phyloP scores from a whole-genome alignment of 2,113 vertebrate genomes.

The Leuciscus idus region DNA sequence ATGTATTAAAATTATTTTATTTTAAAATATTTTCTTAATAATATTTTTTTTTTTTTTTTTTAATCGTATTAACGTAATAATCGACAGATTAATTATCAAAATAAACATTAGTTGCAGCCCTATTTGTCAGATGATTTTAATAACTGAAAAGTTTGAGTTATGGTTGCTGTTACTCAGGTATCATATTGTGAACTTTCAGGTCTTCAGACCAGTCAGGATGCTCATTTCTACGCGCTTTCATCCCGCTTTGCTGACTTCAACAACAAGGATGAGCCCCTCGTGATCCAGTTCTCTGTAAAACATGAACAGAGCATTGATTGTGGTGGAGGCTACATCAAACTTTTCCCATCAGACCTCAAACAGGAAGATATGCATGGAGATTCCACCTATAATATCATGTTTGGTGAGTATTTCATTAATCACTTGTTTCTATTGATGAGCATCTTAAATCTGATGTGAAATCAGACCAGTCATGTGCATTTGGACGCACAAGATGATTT shows the following conservation, averaged over 20 bases:
- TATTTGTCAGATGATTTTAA: neutral
- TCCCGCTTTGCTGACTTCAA: slow-evolving; percentile 79
- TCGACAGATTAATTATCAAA: neutral
- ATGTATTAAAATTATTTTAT: neutral
- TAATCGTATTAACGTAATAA: neutral
- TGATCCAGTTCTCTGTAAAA: slow-evolving; percentile 83
- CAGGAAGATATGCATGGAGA: slow-evolving; percentile 81
- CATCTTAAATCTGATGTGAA: neutral
- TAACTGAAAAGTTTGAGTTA: neutral
- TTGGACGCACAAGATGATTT: neutral
- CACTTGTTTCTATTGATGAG: neutral
- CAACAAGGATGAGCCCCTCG: slow-evolving; percentile 78
- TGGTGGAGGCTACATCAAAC: slow-evolving; percentile 79
- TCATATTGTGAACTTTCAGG: slow-evolving; percentile 59
- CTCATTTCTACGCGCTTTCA: slow-evolving; percentile 79
- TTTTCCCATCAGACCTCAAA: slow-evolving; percentile 80
- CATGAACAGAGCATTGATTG: slow-evolving; percentile 84
- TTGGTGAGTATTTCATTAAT: slow-evolving; percentile 71
- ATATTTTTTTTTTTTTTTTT: neutral
- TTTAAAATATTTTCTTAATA: neutral
- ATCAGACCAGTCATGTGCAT: neutral
- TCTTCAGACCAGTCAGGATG: slow-evolving; percentile 82
- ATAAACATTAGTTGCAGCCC: neutral
- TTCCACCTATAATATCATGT: slow-evolving; percentile 82
- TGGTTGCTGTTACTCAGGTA: slow-evolving; percentile 8